Evolutionary conservation across 30 jellyfish, hydroid and myxozoan species (phyloP).

Genomic region (Turritopsis rubra): DNA sequence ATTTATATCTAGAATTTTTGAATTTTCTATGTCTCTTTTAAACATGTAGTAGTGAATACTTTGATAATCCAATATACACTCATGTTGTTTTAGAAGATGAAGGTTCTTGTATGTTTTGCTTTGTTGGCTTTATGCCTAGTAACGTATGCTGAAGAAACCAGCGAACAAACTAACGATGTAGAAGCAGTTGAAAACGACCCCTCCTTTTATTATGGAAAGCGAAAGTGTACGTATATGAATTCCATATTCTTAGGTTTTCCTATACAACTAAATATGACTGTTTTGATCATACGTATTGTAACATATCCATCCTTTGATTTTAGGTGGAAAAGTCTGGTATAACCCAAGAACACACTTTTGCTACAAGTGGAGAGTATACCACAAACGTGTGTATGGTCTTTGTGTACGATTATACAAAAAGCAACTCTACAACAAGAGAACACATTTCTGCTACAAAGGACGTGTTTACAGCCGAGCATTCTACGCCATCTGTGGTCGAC

Average conservation of each 20-base stretch:
- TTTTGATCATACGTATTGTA: no score
- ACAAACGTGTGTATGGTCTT: not conserved
- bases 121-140: not conserved
- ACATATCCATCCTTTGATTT: not conserved
- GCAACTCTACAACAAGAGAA: not conserved
- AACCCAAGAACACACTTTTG: not conserved
- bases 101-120: not conserved
- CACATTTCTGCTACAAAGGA: not conserved
- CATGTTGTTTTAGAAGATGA: not conserved
- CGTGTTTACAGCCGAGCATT: not conserved
- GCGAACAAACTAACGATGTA: not conserved
- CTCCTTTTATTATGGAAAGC: not conserved
- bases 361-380: not conserved
- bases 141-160: not conserved
- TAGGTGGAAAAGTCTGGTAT: not conserved
- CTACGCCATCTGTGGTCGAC: not conserved
- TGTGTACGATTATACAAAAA: not conserved
- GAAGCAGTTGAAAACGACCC: not conserved
- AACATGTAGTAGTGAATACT: not conserved
- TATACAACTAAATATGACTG: not conserved
- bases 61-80: not conserved
- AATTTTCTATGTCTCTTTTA: not conserved
- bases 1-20: not conserved
- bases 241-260: not conserved
- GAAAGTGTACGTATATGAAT: not conserved